phyloP scores from a whole-genome alignment of 2,113 vertebrate species.

The Montifringilla adamsi region DNA sequence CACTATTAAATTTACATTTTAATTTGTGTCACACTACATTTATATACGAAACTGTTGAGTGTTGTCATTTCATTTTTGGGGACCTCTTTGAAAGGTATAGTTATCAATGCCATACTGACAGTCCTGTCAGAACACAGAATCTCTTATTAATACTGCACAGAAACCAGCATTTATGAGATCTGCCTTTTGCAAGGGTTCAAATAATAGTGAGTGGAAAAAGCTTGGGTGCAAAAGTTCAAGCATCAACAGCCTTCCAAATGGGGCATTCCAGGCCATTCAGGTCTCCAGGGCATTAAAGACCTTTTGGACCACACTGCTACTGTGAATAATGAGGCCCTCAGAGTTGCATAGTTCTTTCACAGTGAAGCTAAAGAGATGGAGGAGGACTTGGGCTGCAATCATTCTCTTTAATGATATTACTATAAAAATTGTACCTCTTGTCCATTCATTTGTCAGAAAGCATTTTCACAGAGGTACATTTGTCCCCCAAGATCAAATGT shows the following conservation, averaged over 20 bases:
- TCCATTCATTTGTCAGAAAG: background rate
- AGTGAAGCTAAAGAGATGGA: constrained; percentile 10
- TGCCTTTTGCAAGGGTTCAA: background rate
- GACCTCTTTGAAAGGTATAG: background rate
- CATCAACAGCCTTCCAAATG: background rate
- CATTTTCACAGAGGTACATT: background rate
- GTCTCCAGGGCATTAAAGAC: background rate
- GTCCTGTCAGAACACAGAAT: background rate
- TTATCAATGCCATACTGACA: background rate
- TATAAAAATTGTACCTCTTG: background rate
- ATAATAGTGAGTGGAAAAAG: background rate
- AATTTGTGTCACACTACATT: background rate
- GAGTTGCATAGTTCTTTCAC: background rate
- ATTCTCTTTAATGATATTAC: background rate
- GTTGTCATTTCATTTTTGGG: background rate
- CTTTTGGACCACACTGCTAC: background rate
- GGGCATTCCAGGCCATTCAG: background rate
- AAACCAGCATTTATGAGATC: background rate
- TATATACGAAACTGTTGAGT: background rate
- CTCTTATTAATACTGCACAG: background rate
- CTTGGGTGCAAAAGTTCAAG: background rate
- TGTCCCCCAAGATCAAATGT: background rate
- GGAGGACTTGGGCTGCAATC: background rate
- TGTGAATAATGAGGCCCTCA: background rate
- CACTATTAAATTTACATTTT: background rate